Percentiles rank a stretch among this genome's conserved stretches.
Conservation (phyloP, 1,140 invertebrate genomes). For the Frieseomelitta varia region DNA sequence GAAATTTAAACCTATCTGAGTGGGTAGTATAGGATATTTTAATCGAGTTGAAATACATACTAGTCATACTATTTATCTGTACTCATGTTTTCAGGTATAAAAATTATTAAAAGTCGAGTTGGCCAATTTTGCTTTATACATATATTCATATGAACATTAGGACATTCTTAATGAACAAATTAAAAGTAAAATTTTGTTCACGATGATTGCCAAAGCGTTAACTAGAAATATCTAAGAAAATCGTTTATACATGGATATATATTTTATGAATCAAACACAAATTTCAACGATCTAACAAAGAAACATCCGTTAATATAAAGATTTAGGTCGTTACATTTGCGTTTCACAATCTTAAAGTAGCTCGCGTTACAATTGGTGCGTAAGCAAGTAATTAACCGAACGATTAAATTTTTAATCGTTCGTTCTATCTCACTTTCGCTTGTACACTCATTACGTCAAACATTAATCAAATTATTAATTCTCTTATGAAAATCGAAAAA, state of each 20-base stretch:
- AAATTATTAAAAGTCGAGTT: too few relatives aligned
- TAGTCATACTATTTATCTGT: too few relatives aligned
- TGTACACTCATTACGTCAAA: not conserved
- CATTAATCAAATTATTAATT: not conserved
- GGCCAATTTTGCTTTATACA: too few relatives aligned
- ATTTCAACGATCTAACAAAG: not conserved
- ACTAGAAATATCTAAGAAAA: too few relatives aligned
- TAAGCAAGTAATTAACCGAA: constrained; percentile 14
- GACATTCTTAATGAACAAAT: too few relatives aligned
- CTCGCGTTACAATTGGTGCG: constrained; percentile 7
- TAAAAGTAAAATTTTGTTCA: too few relatives aligned
- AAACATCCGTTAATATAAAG: not conserved
- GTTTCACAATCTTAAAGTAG: not conserved
- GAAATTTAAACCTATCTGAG: too few relatives aligned
- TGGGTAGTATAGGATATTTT: not conserved
- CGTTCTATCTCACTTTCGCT: constrained; percentile 18
- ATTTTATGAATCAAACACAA: not conserved
- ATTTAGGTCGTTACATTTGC: constrained; percentile 15
- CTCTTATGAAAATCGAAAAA: not conserved
- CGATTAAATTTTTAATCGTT: not conserved
- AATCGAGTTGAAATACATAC: not conserved
- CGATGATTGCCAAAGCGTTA: too few relatives aligned
- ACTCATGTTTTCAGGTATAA: too few relatives aligned
- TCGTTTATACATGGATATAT: too few relatives aligned
- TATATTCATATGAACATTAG: too few relatives aligned